Evolutionary conservation across 2,113 vertebrate genomes (phyloP), one percentile per base, ranked within the genome.

Genomic region (Calyptomena viridis): DNA sequence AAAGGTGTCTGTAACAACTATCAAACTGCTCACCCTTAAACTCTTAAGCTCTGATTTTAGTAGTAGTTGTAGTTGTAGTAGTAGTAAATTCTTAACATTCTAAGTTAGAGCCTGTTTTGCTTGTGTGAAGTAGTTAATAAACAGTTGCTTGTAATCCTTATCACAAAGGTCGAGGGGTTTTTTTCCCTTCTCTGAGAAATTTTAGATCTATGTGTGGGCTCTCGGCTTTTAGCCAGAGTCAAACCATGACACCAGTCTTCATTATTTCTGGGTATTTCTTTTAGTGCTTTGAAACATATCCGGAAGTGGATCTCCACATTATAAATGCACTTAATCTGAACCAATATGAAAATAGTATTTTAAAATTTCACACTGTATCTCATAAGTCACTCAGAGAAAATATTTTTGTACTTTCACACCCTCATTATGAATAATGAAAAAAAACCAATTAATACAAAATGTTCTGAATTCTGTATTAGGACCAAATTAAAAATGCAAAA

Each of bases 401-500:
- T 11, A 90, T 94, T 95, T 95, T 94, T 80, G 22, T 68, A 91
- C 39, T 79, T 78, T 93, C 31, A 74, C 37, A 56, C 2, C 46
- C 76, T 92, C 47, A 52, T 89, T 94, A 87, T 67, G 87, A 87
- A 89, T 91, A 97, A 84, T 60, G 81, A 30, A 94, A 66, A n/a
- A 33, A 15, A 53, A 12, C 1, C 31, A 89, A 89, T 97, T 94
- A 97, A 95, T 88, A 94, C 8, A 59, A 92, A 87, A 89, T 60
- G 6, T 75, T 56, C 30, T 96, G 59, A 93, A 95, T 95, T 97
- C 87, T 92, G n/a, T 95, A 96, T 95, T 64, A 68, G 14, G 25
- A 84, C 3, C 35, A 93, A 89, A 88, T 96, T 93, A 91, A 81
- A 85, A 96, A 83, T 94, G 81, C 74, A 76, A 91, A 94, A 95